Percentiles rank a stretch among this genome's conserved stretches.
Evolutionary conservation across 2,888 invertebrate species (phyloP).

Genomic region (Andricus quercusramuli): DNA sequence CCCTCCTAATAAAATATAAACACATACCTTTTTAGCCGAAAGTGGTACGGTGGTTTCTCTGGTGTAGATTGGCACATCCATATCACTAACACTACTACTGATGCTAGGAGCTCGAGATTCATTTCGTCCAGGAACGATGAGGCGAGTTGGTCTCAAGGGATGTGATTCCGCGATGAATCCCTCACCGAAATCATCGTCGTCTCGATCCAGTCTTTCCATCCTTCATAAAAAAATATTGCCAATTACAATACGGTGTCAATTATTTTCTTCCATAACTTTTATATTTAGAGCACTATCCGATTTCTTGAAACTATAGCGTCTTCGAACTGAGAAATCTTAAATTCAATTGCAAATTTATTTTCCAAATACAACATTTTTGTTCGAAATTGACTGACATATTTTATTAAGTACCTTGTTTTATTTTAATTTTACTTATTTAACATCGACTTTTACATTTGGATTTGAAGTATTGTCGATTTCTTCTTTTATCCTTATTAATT

Average conservation of each 20-base stretch:
- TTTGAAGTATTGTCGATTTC: too few relatives aligned
- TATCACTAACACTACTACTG: constrained; percentile 81
- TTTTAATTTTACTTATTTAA: too few relatives aligned
- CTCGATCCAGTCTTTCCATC: constrained; percentile 72
- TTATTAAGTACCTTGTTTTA: too few relatives aligned
- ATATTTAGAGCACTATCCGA: background rate
- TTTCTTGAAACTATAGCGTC: background rate
- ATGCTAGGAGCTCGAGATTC: constrained; percentile 79
- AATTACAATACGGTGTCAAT: background rate
- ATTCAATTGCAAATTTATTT: background rate
- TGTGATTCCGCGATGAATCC: constrained; percentile 81
- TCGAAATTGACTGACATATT: too few relatives aligned
- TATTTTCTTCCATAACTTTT: background rate
- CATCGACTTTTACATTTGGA: too few relatives aligned
- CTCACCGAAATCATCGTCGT: constrained; percentile 79
- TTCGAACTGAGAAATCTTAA: background rate
- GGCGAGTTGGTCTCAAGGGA: constrained; percentile 79
- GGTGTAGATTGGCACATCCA: constrained; percentile 81
- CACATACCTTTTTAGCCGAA: constrained; percentile 66
- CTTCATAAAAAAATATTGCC: constrained; percentile 33
- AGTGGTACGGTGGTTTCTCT: constrained; percentile 75
- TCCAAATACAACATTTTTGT: background rate
- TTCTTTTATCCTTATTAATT: too few relatives aligned
- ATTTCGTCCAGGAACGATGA: constrained; percentile 78
- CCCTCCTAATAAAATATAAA: background rate